Evolutionary conservation across 64 coral and sea anemone species (phyloP).

Genomic region (Montipora cactus): DNA sequence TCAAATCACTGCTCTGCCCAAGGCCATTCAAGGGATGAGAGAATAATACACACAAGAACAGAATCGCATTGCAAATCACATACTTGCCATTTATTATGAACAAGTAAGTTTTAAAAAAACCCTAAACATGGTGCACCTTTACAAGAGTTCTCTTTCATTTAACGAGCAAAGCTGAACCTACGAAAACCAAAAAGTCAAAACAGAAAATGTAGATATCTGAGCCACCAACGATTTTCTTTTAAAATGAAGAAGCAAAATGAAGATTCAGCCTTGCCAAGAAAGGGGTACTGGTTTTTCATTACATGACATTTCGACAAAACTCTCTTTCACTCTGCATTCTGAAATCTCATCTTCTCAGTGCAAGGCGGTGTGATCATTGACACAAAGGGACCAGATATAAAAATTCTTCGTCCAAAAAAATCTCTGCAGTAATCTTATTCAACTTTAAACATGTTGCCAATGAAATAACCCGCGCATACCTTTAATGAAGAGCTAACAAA

Average conservation of each 20-base stretch:
- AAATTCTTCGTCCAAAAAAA: background rate
- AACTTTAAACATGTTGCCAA: background rate
- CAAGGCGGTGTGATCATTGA: no score
- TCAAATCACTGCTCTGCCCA: no score
- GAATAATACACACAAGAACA: background rate
- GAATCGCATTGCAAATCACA: background rate
- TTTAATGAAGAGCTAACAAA: background rate
- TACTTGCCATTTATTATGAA: slow-evolving; percentile 22
- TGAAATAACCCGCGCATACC: background rate
- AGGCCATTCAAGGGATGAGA: background rate
- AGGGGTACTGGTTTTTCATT: no score
- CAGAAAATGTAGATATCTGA: no score
- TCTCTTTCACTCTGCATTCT: background rate
- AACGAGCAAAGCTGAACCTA: no score
- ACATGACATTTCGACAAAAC: background rate
- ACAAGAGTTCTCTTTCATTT: no score
- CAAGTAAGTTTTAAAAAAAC: background rate
- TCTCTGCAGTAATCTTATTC: background rate
- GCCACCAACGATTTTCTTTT: no score
- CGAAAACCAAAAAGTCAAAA: no score
- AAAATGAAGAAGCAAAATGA: background rate
- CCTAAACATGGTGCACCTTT: no score
- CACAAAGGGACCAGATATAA: no score
- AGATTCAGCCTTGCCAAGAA: background rate
- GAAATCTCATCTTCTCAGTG: background rate